phyloP scores from a whole-genome alignment of 2,888 invertebrate genomes.

The Oasisia sp. region DNA sequence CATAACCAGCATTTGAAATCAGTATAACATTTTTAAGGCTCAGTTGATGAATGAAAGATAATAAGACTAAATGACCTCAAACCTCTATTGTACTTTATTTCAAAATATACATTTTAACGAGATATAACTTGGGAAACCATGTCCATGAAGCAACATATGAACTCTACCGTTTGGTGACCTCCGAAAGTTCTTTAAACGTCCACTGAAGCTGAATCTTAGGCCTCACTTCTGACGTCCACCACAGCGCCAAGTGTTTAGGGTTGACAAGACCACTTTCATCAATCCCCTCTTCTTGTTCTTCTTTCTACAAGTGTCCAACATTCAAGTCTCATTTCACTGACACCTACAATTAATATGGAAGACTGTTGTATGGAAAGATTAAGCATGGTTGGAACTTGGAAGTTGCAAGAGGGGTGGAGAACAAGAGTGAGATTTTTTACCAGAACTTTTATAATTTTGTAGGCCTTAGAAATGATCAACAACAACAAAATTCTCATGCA shows the following conservation, averaged over 20 bases:
- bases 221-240: conserved; percentile 17
- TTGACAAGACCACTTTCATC: conserved; percentile 6
- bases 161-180: conserved; percentile 18
- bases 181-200: conserved; percentile 14
- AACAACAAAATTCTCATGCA: too few relatives aligned
- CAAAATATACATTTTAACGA: not conserved
- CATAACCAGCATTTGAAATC: too few relatives aligned
- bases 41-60: too few relatives aligned
- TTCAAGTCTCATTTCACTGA: not conserved
- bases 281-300: not conserved
- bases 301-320: not conserved
- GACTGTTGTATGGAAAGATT: too few relatives aligned
- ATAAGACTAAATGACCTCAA: not conserved
- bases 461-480: too few relatives aligned
- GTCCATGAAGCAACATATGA: too few relatives aligned
- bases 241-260: conserved; percentile 17
- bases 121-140: not conserved
- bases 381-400: too few relatives aligned
- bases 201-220: not conserved
- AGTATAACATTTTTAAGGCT: too few relatives aligned
- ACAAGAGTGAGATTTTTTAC: too few relatives aligned
- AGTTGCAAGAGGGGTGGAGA: too few relatives aligned
- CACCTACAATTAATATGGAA: not conserved
- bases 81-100: not conserved
- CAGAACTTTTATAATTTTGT: too few relatives aligned